Evolutionary conservation across 1,140 invertebrate genomes (phyloP).

Genomic region (Colletes gigas): DNA sequence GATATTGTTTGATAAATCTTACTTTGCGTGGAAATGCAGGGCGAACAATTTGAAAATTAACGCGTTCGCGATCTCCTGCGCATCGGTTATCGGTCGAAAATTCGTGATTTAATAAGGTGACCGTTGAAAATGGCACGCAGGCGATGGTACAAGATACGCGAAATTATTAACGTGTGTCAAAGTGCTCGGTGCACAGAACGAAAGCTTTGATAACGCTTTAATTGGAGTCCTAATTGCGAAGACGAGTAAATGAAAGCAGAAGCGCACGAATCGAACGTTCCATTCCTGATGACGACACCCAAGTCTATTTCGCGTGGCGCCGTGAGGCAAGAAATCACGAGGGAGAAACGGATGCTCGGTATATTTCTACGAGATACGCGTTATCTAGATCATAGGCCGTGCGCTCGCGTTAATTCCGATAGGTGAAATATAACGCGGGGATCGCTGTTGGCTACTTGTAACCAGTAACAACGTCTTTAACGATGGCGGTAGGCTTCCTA

Average conservation of each 20-base stretch:
- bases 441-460: slow-evolving; percentile 32
- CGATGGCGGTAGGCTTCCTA: slow-evolving; percentile 27
- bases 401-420: slow-evolving; percentile 48
- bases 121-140: slow-evolving; percentile 35
- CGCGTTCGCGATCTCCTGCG: background rate
- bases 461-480: slow-evolving; percentile 30
- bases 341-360: slow-evolving; percentile 15
- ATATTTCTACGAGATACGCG: slow-evolving; percentile 27
- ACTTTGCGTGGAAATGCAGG: background rate
- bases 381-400: slow-evolving; percentile 35
- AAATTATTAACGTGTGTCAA: slow-evolving; percentile 57
- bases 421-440: slow-evolving; percentile 46
- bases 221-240: slow-evolving; percentile 63
- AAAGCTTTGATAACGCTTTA: slow-evolving; percentile 60
- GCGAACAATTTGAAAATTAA: background rate
- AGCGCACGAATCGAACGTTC: slow-evolving; percentile 33
- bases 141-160: slow-evolving; percentile 30
- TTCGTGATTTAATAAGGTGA: slow-evolving; percentile 45
- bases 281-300: slow-evolving; percentile 14
- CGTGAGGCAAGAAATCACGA: slow-evolving; percentile 53
- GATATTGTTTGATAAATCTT: too few species aligned
- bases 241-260: slow-evolving; percentile 51
- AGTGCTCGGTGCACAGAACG: slow-evolving; percentile 41
- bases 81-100: background rate
- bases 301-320: slow-evolving; percentile 49